Conservation (phyloP, 2,113 vertebrate species). For the Sphyrna mokarran region DNA sequence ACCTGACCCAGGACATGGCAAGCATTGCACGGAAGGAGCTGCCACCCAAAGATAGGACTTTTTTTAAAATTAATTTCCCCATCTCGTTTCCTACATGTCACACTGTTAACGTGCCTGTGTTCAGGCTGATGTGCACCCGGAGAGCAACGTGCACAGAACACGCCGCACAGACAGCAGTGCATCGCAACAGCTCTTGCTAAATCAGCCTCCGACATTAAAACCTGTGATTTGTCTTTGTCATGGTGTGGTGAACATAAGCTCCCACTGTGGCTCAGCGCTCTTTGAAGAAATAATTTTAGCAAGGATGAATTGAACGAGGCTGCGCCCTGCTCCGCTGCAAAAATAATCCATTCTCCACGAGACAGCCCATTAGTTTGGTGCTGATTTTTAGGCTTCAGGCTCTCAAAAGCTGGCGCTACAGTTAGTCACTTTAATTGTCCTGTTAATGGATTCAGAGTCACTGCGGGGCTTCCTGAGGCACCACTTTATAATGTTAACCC, state of each 20-base stretch:
- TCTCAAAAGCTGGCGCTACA: slow-evolving; percentile 12
- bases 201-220: slow-evolving; percentile 29
- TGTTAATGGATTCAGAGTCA: slow-evolving; percentile 37
- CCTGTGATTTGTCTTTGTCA: slow-evolving; percentile 20
- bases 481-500: slow-evolving; percentile 18
- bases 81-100: background rate
- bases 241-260: slow-evolving; percentile 18
- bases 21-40: background rate
- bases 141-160: background rate
- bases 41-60: background rate
- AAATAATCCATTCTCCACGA: slow-evolving; percentile 34
- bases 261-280: slow-evolving; percentile 1
- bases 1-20: background rate
- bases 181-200: background rate
- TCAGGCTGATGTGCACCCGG: background rate
- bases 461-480: background rate
- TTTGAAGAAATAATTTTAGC: slow-evolving; percentile 38
- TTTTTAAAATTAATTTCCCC: background rate
- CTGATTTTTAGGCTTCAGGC: slow-evolving; percentile 30
- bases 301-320: slow-evolving; percentile 36
- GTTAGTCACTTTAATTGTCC: slow-evolving; percentile 38
- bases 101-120: background rate
- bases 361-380: slow-evolving; percentile 36
- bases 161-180: background rate
- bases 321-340: background rate